Base-by-base conservation (phyloP, 1,140 invertebrate species). In the Fopius arisanus region DNA sequence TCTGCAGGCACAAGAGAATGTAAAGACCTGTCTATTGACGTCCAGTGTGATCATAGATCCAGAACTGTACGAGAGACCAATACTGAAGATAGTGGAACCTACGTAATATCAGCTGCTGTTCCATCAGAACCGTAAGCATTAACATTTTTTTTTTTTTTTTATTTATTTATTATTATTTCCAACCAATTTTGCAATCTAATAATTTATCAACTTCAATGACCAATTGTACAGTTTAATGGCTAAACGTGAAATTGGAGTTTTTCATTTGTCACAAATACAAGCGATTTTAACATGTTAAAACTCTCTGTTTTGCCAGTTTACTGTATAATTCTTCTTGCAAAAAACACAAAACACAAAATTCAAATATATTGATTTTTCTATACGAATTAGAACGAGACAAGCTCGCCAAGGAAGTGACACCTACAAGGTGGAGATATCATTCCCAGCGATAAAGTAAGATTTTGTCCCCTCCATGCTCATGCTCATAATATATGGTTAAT, bases 391-490 rank as follows among this genome's bases (percentile, higher is more conserved):
- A 85, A 87, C 84, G 78, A 88, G 88, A 85, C 87, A 89, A 79
- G 86, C 84, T 67, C 87, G 87, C 77, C 87, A 88, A 84, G 87
- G 86, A 81, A 91, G 90, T 82, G 95, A 96, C 88, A 95, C 94
- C 78, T 97, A 97, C 90, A 93, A 91, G 89, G 91, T 97, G 83
- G 93, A 96, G 89, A 94, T 97, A 83, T 92, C 94, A 81, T 97
- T 97, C 91, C 95, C 95, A 80, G 93, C 95, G 79, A 92, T 96
- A 89, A 96, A 95, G 95, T 96, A 94, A 95, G 94, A 92, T 82
- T 76, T 76, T 16, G 3, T n/a, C 54, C 72, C 68, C 71, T 41
- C 29, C n/a, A n/a, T n/a, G n/a, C n/a, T n/a, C n/a, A n/a, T n/a
- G n/a, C n/a, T n/a, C n/a, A n/a, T n/a, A n/a, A n/a, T n/a, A n/a